phyloP scores from a whole-genome alignment of 2,888 invertebrate genomes.

The Lasioglossum marginatum region DNA sequence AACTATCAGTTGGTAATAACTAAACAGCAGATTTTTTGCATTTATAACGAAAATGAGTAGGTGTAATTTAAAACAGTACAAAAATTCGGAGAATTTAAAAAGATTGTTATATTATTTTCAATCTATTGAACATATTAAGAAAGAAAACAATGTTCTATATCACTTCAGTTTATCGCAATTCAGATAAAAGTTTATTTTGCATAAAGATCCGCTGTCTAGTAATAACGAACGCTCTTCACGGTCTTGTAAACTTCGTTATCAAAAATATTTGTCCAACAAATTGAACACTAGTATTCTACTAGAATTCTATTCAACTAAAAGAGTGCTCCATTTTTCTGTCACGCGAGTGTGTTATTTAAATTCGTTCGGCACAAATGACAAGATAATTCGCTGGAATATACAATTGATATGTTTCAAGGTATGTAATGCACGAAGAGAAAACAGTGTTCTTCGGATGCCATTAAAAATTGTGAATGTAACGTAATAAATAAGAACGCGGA shows the following conservation, averaged over 20 bases:
- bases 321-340: not conserved
- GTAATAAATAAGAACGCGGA: conserved; percentile 72
- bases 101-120: too few species aligned
- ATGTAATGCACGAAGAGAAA: not conserved
- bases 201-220: too few species aligned
- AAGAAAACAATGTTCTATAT: too few species aligned
- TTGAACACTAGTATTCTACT: not conserved
- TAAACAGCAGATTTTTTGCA: too few species aligned
- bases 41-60: too few species aligned
- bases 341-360: not conserved
- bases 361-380: not conserved
- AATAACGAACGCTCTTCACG: conserved; percentile 31
- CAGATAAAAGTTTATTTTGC: too few species aligned
- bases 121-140: too few species aligned
- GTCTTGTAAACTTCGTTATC: conserved; percentile 20
- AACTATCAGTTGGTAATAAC: conserved; percentile 40
- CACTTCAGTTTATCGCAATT: too few species aligned
- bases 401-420: conserved; percentile 12
- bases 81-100: too few species aligned
- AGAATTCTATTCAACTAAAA: not conserved
- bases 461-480: conserved; percentile 34
- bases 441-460: conserved; percentile 4
- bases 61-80: too few species aligned
- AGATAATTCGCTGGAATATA: conserved; percentile 6
- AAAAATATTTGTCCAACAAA: conserved; percentile 19